Percentiles rank a stretch among this genome's conserved stretches.
Evolutionary conservation across 2,113 vertebrate genomes (phyloP).

Genomic region (Parotia lawesii): DNA sequence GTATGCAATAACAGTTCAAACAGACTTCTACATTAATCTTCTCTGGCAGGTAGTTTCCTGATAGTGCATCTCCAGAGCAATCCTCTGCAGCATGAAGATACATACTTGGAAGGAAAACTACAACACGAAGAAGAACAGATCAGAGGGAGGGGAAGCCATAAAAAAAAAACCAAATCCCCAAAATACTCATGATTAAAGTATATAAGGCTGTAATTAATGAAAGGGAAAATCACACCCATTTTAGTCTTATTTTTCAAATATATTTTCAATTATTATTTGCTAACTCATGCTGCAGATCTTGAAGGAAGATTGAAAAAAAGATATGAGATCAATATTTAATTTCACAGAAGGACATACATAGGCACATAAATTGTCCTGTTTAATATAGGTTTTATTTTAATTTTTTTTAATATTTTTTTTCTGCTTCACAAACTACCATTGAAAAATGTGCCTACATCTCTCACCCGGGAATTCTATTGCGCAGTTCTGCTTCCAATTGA

Average conservation of each 20-base stretch:
- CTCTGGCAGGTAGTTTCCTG: slow-evolving; percentile 34
- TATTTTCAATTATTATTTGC: neutral
- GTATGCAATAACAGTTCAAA: slow-evolving; percentile 41
- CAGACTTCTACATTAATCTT: slow-evolving; percentile 41
- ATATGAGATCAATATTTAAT: slow-evolving; percentile 10
- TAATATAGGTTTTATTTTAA: neutral
- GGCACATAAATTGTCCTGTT: neutral
- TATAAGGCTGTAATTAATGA: neutral
- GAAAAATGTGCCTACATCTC: neutral
- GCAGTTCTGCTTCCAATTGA: neutral
- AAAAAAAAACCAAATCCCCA: neutral
- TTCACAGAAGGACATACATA: neutral
- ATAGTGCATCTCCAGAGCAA: neutral
- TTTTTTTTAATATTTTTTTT: neutral
- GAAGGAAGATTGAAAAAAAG: neutral
- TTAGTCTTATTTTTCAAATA: neutral
- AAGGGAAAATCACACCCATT: neutral
- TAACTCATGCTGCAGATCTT: neutral
- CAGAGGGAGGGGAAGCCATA: neutral
- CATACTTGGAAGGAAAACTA: neutral
- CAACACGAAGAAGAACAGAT: neutral
- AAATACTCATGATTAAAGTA: neutral
- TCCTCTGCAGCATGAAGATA: neutral
- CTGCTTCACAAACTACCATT: neutral
- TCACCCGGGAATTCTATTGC: neutral